phyloP scores from a whole-genome alignment of 2,113 vertebrate species.

The Patagioenas fasciata region DNA sequence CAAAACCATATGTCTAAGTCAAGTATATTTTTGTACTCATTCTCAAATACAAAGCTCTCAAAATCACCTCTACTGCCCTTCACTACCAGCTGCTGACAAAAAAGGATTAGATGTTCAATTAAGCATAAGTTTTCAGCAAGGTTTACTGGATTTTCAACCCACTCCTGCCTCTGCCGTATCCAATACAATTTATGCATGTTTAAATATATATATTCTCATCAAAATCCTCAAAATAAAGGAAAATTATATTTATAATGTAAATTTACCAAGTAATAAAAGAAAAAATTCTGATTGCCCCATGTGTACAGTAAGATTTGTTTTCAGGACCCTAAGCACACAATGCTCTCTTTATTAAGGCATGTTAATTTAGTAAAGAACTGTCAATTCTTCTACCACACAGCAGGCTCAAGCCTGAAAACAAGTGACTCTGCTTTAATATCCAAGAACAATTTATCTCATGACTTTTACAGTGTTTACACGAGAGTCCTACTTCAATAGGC shows the following conservation, averaged over 20 bases:
- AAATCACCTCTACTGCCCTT: not conserved
- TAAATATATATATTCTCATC: not conserved
- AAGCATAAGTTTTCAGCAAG: not conserved
- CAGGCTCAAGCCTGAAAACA: not conserved
- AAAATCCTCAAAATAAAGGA: not conserved
- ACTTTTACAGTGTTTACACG: fast-evolving
- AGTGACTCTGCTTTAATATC: not conserved
- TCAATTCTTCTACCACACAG: not conserved
- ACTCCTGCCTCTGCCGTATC: not conserved
- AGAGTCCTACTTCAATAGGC: not conserved
- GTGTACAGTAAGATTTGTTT: not conserved
- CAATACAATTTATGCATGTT: not conserved
- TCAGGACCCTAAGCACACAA: not conserved
- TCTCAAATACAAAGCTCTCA: not conserved
- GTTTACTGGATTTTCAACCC: not conserved
- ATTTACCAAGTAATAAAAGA: not conserved
- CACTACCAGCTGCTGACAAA: not conserved
- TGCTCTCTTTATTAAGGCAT: not conserved
- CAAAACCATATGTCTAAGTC: not conserved
- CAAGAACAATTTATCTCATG: not conserved
- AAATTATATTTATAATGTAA: not conserved
- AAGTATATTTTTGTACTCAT: not conserved
- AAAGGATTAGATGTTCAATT: not conserved
- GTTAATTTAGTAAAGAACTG: not conserved
- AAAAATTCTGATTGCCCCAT: not conserved